phyloP scores from a whole-genome alignment of 37 sponge, comb jelly and placozoan genomes.

The Aplysina aerophoba region DNA sequence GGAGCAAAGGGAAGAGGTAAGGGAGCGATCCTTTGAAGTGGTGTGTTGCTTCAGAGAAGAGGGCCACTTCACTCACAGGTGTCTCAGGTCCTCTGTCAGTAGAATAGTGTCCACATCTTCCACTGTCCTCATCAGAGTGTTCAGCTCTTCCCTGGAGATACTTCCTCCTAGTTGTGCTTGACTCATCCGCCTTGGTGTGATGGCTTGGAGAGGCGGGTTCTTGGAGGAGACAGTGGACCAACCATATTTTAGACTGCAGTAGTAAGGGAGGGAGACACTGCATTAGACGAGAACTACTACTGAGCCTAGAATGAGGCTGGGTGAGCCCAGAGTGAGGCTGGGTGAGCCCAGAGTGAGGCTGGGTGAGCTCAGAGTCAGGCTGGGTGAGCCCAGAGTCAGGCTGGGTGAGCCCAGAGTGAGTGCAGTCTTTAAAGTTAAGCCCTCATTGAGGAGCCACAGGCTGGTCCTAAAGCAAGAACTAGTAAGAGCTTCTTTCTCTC shows the following conservation, averaged over 20 bases:
- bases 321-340: no score
- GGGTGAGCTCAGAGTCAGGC: no score
- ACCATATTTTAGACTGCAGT: neutral
- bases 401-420: no score
- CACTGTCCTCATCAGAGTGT: neutral
- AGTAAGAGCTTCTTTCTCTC: no score
- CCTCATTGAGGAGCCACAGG: no score
- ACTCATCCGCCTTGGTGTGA: neutral
- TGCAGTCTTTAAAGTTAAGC: no score
- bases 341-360: no score
- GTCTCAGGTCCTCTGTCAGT: neutral
- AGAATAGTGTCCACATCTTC: neutral
- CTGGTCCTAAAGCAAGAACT: no score
- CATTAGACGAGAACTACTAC: no score
- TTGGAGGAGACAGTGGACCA: conserved; percentile 27
- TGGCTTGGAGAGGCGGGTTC: neutral
- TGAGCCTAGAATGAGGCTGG: no score
- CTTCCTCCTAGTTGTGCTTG: neutral
- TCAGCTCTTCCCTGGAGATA: neutral
- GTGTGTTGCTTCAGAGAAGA: neutral
- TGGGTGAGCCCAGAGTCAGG: no score
- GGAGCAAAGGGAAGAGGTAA: neutral
- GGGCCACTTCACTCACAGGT: neutral
- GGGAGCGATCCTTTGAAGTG: neutral
- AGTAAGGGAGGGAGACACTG: neutral